Conservation (phyloP, 2,113 vertebrate species). For the Sitta europaea region DNA sequence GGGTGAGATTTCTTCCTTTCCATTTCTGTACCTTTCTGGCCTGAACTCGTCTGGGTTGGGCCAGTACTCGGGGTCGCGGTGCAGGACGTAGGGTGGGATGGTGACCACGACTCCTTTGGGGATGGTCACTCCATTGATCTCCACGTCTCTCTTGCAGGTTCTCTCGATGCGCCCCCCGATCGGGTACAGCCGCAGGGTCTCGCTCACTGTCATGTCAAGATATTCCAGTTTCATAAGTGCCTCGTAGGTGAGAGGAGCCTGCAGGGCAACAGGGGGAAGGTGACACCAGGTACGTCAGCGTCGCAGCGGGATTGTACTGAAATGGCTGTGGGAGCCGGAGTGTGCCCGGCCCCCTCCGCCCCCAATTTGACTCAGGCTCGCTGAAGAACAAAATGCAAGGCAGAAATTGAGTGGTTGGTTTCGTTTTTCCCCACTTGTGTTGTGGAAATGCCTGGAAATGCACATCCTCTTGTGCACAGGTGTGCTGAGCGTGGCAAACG, state of each 20-base stretch:
- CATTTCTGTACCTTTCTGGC: constrained; percentile 80
- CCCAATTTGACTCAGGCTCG: rapidly evolving
- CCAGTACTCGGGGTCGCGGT: constrained; percentile 72
- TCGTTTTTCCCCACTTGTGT: not conserved
- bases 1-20: not conserved
- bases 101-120: constrained; percentile 70
- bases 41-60: constrained; percentile 78
- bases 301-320: not conserved
- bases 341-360: no score
- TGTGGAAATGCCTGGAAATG: not conserved
- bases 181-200: constrained; percentile 77
- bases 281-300: not conserved
- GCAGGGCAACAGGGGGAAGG: not conserved
- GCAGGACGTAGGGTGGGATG: constrained; percentile 68
- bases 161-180: constrained; percentile 74
- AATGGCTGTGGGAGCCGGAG: not conserved
- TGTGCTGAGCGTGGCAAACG: not conserved
- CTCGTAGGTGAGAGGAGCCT: constrained; percentile 70
- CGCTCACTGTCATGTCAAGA: constrained; percentile 75
- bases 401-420: not conserved
- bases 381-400: not conserved
- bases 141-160: constrained; percentile 73
- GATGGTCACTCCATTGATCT: constrained; percentile 80
- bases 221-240: constrained; percentile 79
- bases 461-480: rapidly evolving